phyloP scores from a whole-genome alignment of 2,888 invertebrate species.

The Doris montereyensis region DNA sequence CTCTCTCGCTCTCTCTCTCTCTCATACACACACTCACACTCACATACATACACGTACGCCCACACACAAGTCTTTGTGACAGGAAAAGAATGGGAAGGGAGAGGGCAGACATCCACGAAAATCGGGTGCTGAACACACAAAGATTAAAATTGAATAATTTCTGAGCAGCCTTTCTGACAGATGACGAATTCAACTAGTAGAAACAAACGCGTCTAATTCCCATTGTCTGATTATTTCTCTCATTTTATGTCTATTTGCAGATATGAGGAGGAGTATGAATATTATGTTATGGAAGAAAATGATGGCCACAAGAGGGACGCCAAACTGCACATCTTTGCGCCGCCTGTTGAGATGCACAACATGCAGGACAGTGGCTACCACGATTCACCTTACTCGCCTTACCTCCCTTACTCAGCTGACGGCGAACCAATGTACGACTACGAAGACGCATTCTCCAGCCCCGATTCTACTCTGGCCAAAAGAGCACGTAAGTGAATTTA shows the following conservation, averaged over 20 bases:
- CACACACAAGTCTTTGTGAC: too few relatives aligned
- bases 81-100: too few relatives aligned
- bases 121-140: too few relatives aligned
- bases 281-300: not conserved
- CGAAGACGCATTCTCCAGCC: slow-evolving; percentile 44
- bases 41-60: too few relatives aligned
- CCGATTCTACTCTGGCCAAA: slow-evolving; percentile 44
- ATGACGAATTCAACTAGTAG: too few relatives aligned
- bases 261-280: slow-evolving; percentile 3
- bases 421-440: slow-evolving; percentile 34
- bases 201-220: too few relatives aligned
- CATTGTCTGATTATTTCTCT: not conserved
- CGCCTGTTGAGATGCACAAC: slow-evolving; percentile 53
- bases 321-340: slow-evolving; percentile 58
- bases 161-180: too few relatives aligned
- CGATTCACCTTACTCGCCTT: slow-evolving; percentile 3
- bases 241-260: not conserved
- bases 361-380: not conserved
- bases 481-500: slow-evolving; percentile 46
- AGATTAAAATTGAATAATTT: too few relatives aligned
- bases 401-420: not conserved
- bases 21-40: too few relatives aligned
- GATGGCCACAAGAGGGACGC: slow-evolving; percentile 42
- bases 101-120: too few relatives aligned
- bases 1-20: too few relatives aligned